Percentiles rank a stretch among this genome's conserved stretches.
phyloP scores from a whole-genome alignment of 1,140 invertebrate genomes.

The Heterodera carotae region DNA sequence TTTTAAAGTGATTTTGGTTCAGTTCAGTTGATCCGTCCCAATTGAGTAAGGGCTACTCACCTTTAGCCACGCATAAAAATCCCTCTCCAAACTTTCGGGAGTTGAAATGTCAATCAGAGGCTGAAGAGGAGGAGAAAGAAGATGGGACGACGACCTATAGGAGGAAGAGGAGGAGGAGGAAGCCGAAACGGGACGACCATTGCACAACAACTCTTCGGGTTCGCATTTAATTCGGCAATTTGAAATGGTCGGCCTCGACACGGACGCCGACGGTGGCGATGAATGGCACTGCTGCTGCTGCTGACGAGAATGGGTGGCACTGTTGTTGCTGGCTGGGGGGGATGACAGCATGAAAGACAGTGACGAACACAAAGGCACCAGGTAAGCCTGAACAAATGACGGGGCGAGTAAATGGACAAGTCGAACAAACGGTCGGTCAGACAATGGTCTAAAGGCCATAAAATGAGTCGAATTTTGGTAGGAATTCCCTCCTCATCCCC shows the following conservation, averaged over 20 bases:
- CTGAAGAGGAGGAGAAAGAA: no score
- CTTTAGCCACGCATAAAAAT: slow-evolving; percentile 65
- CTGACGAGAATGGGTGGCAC: not conserved
- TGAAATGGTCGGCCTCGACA: not conserved
- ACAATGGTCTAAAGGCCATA: not conserved
- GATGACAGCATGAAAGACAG: not conserved
- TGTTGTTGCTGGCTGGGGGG: no score
- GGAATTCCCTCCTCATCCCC: not conserved
- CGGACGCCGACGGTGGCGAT: not conserved
- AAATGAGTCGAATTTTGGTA: not conserved
- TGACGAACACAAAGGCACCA: not conserved
- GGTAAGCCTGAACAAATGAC: not conserved
- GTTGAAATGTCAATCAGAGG: slow-evolving; percentile 59
- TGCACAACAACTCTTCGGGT: not conserved
- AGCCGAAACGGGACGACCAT: not conserved
- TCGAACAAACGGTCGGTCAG: not conserved
- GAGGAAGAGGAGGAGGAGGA: not conserved
- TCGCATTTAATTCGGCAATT: not conserved
- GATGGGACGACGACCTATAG: no score
- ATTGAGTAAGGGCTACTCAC: slow-evolving; percentile 23
- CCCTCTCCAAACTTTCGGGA: slow-evolving; percentile 58
- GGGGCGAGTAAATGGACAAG: no score
- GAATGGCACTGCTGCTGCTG: not conserved
- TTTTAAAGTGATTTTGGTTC: not conserved
- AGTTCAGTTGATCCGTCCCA: no score